Percentiles rank a stretch among this genome's conserved stretches.
Conservation (phyloP, 92 coral and sea anemone genomes). For the Heteractis magnifica region DNA sequence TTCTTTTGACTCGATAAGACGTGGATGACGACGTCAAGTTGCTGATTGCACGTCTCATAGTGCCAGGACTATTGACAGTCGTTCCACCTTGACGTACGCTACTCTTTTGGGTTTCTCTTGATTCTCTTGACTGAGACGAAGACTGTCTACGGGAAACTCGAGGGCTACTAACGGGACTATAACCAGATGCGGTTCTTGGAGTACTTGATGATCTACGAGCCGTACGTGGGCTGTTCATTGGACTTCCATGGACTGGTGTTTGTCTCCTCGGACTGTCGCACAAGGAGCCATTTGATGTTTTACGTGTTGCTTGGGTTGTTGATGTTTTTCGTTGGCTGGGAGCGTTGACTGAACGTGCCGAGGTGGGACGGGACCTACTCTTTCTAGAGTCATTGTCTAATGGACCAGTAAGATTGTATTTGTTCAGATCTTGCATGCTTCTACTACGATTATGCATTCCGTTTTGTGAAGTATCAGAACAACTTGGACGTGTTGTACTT, state of each 20-base stretch:
- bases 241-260: slow-evolving; percentile 13
- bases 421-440: slow-evolving; percentile 85
- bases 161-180: slow-evolving; percentile 43
- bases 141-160: slow-evolving; percentile 27
- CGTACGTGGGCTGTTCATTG: slow-evolving; percentile 19
- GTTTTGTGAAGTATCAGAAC: slow-evolving; percentile 53
- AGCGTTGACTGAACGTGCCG: slow-evolving; percentile 27
- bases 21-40: slow-evolving; percentile 11
- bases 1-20: slow-evolving; percentile 19
- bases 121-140: not conserved
- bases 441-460: slow-evolving; percentile 56
- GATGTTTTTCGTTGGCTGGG: slow-evolving; percentile 38
- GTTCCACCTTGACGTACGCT: not conserved
- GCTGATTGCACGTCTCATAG: slow-evolving; percentile 36
- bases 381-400: not conserved
- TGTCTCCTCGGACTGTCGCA: slow-evolving; percentile 28
- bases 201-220: slow-evolving; percentile 40
- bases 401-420: not conserved
- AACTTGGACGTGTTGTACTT: slow-evolving; percentile 33
- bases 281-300: slow-evolving; percentile 30
- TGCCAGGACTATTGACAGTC: slow-evolving; percentile 18
- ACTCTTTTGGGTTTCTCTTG: slow-evolving; percentile 6
- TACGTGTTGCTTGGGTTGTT: slow-evolving; percentile 33
- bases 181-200: slow-evolving; percentile 15
- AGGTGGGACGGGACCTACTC: slow-evolving; percentile 24